Percentiles rank a stretch among this genome's conserved stretches.
These are phyloP conservation scores for Nesospiza acunhae DNA, from an alignment of 2,113 vertebrate genomes.

Conservation along the genomic window DNA sequence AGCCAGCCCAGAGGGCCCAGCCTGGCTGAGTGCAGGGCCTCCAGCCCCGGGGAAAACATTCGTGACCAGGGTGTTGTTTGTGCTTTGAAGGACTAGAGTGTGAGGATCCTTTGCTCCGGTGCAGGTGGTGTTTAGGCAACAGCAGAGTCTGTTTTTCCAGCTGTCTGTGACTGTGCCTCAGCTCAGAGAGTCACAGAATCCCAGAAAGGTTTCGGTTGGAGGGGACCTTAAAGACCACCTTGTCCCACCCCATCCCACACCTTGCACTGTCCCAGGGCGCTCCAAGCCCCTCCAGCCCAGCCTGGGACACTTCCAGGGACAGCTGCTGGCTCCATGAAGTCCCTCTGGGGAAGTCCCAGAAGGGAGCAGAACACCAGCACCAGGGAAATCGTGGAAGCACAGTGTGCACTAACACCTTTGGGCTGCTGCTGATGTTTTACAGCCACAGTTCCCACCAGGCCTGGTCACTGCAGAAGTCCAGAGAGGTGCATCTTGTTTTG, in stretches of 20 bases:
- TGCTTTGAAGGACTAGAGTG: neutral
- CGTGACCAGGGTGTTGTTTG: neutral
- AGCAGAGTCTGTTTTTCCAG: conserved; percentile 51
- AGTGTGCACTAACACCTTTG: neutral
- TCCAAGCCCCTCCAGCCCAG: neutral
- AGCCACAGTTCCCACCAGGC: neutral
- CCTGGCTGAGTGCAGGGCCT: neutral
- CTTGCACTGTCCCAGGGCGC: neutral
- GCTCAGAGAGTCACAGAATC: neutral
- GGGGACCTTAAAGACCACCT: neutral
- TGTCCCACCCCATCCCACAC: neutral
- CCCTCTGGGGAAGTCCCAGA: neutral
- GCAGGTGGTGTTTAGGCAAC: conserved; percentile 33
- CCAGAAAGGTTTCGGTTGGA: neutral
- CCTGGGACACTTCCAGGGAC: neutral
- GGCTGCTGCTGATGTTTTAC: neutral
- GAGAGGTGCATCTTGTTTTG: neutral
- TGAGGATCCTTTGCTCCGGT: neutral
- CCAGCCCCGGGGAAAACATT: neutral
- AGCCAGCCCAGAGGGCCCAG: neutral
- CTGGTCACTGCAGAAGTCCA: neutral
- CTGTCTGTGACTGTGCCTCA: neutral
- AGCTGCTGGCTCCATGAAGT: neutral
- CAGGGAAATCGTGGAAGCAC: neutral
- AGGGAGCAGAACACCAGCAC: neutral